Evolutionary conservation across 92 coral and sea anemone genomes (phyloP), one percentile per base, ranked within the genome.

Genomic region (Porites cylindrica): DNA sequence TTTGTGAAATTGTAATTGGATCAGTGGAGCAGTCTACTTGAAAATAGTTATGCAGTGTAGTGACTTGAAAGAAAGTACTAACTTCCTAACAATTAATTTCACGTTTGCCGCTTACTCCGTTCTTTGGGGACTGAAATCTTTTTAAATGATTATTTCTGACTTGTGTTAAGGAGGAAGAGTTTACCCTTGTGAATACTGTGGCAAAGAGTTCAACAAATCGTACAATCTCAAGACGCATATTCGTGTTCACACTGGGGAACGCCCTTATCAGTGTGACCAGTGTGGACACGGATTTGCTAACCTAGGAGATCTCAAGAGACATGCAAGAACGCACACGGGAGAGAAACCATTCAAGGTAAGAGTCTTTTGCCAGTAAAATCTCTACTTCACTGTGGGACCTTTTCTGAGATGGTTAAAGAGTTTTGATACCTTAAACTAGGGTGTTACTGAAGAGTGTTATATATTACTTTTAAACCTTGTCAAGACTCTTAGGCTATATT

Each of bases 271-370:
- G 70, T 97, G 99, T 84, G 94, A 96, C 7, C 90, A 93, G 62
- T 97, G 99, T 88, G 96, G 96, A 14, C 99, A 97, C 76, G 99
- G 99, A 26, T 97, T 97, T 87, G 99, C 99, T 13, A 97, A 97
- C 85, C 90, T 97, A 10, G 99, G 99, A 6, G 99, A 97, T 75
- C 94, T 97, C 67, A 97, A 97, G 79, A 88, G 99, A 76, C 99
- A 97, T 77, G 91, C 95, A 14, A 81, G 99, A 61, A 97, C 99
- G 17, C 99, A 97, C 85, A 97, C 99, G 0, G 99, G 99, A 77
- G 99, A 97, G 75, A 97, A 97, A 80, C 99, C 99, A 56, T 97
- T 95, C 56, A 97, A 91, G 72, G 99, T 97, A 72, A 89, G 47
- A 17, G 38, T 17, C 13, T 47, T 58, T 59, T 56, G 61, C 61